Evolutionary conservation across 2,113 vertebrate genomes (phyloP), one percentile per base, ranked within the genome.

Genomic region (Larimichthys polyactis): DNA sequence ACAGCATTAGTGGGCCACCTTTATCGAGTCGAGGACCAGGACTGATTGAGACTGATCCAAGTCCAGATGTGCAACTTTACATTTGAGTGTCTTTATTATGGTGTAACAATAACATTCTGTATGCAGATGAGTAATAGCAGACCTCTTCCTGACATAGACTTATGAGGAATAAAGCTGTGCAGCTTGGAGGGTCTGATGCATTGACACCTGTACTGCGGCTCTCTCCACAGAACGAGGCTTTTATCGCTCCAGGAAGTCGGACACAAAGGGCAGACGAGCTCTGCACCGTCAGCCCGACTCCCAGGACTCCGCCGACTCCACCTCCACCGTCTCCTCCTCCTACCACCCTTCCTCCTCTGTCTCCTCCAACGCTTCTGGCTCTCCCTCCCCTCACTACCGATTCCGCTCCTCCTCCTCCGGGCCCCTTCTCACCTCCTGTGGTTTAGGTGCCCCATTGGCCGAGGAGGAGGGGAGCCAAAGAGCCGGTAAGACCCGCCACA

Each of bases 401-500:
- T 75, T 97, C 94, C 94, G 96, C 91, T 95, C 94, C 12, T 93
- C 97, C 19, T 95, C 96, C 63, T 97, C 97, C 0, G 96, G 96
- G 75, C 98, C 97, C 73, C 84, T 97, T 95, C 93, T 97, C 0
- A 96, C 96, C 48, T 94, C 93, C 24, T 93, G 89, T 4, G 43
- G 89, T 3, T 93, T 92, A 44, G 93, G 91, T 58, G 71, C 22
- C 85, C 0, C 90, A 2, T 11, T 90, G 75, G 80, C 87, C 0
- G 95, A 96, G 27, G 75, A 12, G 0, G 84, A 81, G 0, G 95
- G 88, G 55, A 73, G 86, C 0, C 96, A 83, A 86, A 85, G 72
- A 59, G 75, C 75, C 11, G 94, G 2, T 85, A 97, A 89, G 95
- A 96, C 79, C 78, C 94, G 79, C 77, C 96, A 73, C 93, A 95